These are phyloP conservation scores for Parauchenoglanis ngamensis DNA, from an alignment of 2,797 vertebrate species.

Conservation along the genomic window DNA sequence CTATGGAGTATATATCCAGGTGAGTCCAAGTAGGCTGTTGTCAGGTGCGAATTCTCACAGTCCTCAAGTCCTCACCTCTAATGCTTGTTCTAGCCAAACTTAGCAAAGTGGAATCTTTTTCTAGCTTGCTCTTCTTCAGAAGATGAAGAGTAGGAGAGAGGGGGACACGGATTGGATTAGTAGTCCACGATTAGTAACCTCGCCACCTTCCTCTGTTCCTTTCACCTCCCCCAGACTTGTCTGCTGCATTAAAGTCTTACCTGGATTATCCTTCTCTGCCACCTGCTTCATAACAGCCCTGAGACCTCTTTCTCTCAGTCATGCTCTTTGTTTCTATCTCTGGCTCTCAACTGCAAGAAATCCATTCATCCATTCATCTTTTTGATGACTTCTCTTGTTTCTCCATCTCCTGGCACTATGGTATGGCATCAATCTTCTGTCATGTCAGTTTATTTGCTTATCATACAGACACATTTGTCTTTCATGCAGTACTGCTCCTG, in stretches of 20 bases:
- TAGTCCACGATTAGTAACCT: conserved; percentile 81
- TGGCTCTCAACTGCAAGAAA: not conserved
- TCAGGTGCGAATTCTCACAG: not conserved
- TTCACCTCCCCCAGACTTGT: conserved; percentile 61
- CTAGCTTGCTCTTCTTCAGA: conserved; percentile 13
- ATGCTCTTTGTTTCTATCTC: not conserved
- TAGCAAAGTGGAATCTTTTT: conserved; percentile 30
- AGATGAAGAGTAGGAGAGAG: conserved; percentile 29
- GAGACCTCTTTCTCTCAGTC: not conserved
- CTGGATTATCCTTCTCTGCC: conserved; percentile 83
- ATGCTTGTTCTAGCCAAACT: conserved; percentile 3
- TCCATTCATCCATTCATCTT: not conserved
- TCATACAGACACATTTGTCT: not conserved
- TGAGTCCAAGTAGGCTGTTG: not conserved
- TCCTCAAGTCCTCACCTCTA: conserved; percentile 11
- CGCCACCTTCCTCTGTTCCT: conserved; percentile 53
- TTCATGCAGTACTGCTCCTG: conserved; percentile 27
- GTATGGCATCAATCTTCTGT: not conserved
- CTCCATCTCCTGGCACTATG: conserved; percentile 4
- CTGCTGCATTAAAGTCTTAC: conserved; percentile 81
- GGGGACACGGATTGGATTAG: conserved; percentile 74
- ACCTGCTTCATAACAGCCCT: conserved; percentile 73
- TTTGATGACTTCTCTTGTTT: not conserved
- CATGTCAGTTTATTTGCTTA: not conserved
- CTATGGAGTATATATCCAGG: conserved; percentile 37